A percentile compares a stretch with the other conserved stretches of the same genome.
Conservation (phyloP, 2,113 vertebrate genomes). For the Rhineura floridana region DNA sequence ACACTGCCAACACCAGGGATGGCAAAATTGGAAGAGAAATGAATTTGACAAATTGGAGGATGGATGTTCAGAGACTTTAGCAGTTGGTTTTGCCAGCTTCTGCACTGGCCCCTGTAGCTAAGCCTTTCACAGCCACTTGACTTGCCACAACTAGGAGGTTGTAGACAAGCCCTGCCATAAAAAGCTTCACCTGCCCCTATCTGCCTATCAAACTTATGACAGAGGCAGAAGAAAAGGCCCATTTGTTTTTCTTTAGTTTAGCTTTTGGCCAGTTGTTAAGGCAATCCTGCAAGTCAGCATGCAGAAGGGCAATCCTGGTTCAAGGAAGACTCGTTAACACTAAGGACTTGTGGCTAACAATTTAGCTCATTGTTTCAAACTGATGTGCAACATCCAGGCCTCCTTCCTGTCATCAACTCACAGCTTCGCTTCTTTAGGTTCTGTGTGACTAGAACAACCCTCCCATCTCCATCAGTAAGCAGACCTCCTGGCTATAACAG, state of each 20-base stretch:
- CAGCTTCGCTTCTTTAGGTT: background rate
- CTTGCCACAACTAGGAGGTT: background rate
- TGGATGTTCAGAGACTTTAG: background rate
- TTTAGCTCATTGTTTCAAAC: background rate
- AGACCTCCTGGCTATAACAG: too few species aligned
- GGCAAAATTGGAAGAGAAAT: background rate
- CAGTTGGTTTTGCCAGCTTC: background rate
- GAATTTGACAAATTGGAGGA: background rate
- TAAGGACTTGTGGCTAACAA: background rate
- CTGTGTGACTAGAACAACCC: background rate
- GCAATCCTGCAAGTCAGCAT: background rate
- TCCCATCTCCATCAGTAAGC: too few species aligned
- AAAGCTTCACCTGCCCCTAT: background rate
- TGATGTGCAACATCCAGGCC: background rate
- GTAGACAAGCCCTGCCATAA: too few species aligned
- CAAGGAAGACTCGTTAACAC: background rate
- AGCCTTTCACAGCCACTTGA: background rate
- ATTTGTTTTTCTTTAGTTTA: background rate
- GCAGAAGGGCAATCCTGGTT: background rate
- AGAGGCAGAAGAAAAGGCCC: background rate
- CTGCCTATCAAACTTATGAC: background rate
- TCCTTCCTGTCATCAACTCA: background rate
- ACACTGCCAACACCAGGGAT: background rate
- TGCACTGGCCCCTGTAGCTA: background rate
- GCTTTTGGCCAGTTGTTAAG: background rate